phyloP scores from a whole-genome alignment of 2,797 vertebrate genomes.

The Coregonus suidteri region DNA sequence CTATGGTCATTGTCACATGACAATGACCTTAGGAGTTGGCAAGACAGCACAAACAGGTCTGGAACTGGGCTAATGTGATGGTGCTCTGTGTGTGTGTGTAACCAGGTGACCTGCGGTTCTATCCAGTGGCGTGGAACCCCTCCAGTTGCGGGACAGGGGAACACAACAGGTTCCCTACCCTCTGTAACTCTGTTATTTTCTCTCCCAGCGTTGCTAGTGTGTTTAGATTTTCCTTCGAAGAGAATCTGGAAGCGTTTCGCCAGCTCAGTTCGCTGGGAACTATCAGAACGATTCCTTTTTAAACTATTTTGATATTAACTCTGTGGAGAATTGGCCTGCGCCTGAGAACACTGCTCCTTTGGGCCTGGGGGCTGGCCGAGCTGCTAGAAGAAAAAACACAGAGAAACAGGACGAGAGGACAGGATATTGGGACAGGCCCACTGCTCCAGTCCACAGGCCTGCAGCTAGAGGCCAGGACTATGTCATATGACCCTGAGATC shows the following conservation, averaged over 20 bases:
- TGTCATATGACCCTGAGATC: neutral
- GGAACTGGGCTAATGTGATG: neutral
- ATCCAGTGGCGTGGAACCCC: slow-evolving; percentile 10
- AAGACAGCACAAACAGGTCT: neutral
- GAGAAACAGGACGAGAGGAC: slow-evolving; percentile 38
- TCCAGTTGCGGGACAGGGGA: slow-evolving; percentile 44
- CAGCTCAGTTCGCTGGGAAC: slow-evolving; percentile 72
- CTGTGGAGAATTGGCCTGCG: slow-evolving; percentile 76
- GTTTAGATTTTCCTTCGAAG: slow-evolving; percentile 72
- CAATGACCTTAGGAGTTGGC: neutral
- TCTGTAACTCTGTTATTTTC: slow-evolving; percentile 25
- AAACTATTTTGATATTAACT: slow-evolving; percentile 68
- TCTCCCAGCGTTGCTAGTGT: slow-evolving; percentile 33
- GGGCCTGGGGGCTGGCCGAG: slow-evolving; percentile 67
- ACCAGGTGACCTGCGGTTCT: slow-evolving; percentile 14
- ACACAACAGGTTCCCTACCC: slow-evolving; percentile 61
- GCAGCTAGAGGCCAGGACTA: neutral
- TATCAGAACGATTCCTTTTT: slow-evolving; percentile 71
- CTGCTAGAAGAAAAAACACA: slow-evolving; percentile 76
- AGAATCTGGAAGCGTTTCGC: slow-evolving; percentile 76
- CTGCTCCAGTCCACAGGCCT: slow-evolving; percentile 20
- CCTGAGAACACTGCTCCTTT: slow-evolving; percentile 73
- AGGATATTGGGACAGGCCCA: slow-evolving; percentile 25
- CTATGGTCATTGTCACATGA: neutral
- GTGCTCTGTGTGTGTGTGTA: neutral